Conservation (phyloP, 2,888 invertebrate species). For the Allacma fusca region DNA sequence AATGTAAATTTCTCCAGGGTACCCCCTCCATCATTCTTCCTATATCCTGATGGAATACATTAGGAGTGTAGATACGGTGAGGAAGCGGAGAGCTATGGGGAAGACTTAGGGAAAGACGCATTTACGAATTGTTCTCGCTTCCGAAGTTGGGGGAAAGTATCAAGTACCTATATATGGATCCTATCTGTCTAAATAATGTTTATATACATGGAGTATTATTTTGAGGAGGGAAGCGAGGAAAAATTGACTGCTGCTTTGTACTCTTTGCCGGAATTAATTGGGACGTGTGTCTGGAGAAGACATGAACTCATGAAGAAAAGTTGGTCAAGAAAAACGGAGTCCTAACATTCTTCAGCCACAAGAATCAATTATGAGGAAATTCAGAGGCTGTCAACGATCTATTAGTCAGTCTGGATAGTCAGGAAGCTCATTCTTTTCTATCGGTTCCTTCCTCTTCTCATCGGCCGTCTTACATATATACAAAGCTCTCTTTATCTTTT, state of each 20-base stretch:
- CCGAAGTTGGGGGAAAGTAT: too few relatives aligned
- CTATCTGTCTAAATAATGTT: too few relatives aligned
- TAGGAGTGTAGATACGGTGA: too few relatives aligned
- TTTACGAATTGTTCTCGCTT: too few relatives aligned
- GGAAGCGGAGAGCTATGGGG: too few relatives aligned
- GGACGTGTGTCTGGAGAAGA: slow-evolving; percentile 16
- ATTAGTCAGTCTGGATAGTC: slow-evolving; percentile 32
- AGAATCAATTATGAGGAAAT: slow-evolving; percentile 43
- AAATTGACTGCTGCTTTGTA: not conserved
- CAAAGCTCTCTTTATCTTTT: slow-evolving; percentile 10
- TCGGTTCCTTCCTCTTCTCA: slow-evolving; percentile 33
- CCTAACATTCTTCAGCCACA: slow-evolving; percentile 18
- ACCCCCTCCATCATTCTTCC: slow-evolving; percentile 5
- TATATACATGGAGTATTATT: too few relatives aligned
- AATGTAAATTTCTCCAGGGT: slow-evolving; percentile 2
- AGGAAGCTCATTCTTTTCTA: slow-evolving; percentile 40
- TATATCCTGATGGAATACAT: not conserved
- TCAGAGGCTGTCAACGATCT: slow-evolving; percentile 38
- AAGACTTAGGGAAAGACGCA: too few relatives aligned
- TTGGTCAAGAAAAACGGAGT: slow-evolving; percentile 17
- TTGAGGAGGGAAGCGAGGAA: not conserved
- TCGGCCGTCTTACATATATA: not conserved
- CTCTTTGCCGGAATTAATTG: not conserved
- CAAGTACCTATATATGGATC: too few relatives aligned
- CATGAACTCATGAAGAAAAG: not conserved